Conservation (phyloP, 2,888 invertebrate species). For the Ecdyonurus torrentis region DNA sequence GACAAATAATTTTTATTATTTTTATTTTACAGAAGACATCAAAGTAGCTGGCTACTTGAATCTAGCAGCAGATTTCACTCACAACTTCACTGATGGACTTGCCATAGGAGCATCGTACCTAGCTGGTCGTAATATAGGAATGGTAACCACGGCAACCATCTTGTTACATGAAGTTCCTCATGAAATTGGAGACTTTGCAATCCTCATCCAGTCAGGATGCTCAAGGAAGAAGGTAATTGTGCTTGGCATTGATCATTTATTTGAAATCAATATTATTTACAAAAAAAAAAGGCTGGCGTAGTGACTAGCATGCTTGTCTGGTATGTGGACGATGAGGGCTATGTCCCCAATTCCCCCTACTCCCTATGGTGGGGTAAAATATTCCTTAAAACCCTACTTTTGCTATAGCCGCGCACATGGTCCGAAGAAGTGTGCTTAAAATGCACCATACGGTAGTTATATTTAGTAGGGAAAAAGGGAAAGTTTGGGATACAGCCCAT, state of each 20-base stretch:
- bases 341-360: too few species aligned
- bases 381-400: too few species aligned
- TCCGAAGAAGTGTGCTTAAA: too few species aligned
- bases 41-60: conserved; percentile 89
- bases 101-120: conserved; percentile 97
- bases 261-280: conserved; percentile 7
- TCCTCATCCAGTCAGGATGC: conserved; percentile 93
- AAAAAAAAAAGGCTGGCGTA: too few species aligned
- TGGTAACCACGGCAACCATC: conserved; percentile 88
- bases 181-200: conserved; percentile 99
- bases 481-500: too few species aligned
- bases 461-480: too few species aligned
- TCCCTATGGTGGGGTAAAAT: too few species aligned
- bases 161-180: conserved; percentile 97
- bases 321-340: too few species aligned
- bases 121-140: conserved; percentile 72
- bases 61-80: conserved; percentile 93
- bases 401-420: too few species aligned
- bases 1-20: too few species aligned
- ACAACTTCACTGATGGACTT: conserved; percentile 98
- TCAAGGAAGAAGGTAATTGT: conserved; percentile 59
- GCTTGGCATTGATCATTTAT: conserved; percentile 1
- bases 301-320: too few species aligned
- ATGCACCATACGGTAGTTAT: too few species aligned
- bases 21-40: conserved; percentile 33